Base-by-base conservation (phyloP, 2,113 vertebrate species). In the Limnothrissa miodon region DNA sequence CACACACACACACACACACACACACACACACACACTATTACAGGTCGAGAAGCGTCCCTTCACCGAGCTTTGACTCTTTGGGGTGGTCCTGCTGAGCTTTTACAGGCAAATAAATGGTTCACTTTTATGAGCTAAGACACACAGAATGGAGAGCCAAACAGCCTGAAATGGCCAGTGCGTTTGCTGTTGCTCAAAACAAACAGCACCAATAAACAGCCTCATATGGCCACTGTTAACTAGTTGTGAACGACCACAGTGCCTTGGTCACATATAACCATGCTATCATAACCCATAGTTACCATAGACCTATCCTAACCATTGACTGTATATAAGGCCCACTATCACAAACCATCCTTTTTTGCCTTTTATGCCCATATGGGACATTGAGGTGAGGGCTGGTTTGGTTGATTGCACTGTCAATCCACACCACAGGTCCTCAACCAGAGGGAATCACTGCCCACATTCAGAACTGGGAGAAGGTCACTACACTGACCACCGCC, bases 41-140 rank as follows among this genome's bases (percentile, higher is more conserved):
- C 5, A 62, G 23, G 59, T n/a, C 1, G n/a, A n/a, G 59, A 62
- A 25, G 59, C 13, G 5, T 56, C 25, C 17, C 62, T 88, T 87
- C 86, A 85, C 39, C 86, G 46, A 81, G 78, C 81, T 83, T 82
- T 8, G 59, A 25, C 59, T 2, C 59, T 29, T 59, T 66, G 70
- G 86, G 82, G 81, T 79, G 44, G 80, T 78, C 78, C 48, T 2
- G 80, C 86, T 83, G 53, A 33, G 74, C 59, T 83, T 87, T 87
- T 85, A 85, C 83, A 85, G 82, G 81, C 90, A 88, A 88, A 91
- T 87, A 90, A 92, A 91, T 83, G 78, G 81, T 87, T 42, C 25
- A 84, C 90, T 92, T 92, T 92, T 88, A 89, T 51, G 89, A 85
- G 85, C 80, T 70, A 81, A 66, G 15, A 79, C 66, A 62, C 74